A percentile compares a stretch with the other conserved stretches of the same genome.
These are phyloP conservation scores for Drosophila sturtevanti DNA, from an alignment of 1,140 invertebrate genomes.

Conservation along the genomic window DNA sequence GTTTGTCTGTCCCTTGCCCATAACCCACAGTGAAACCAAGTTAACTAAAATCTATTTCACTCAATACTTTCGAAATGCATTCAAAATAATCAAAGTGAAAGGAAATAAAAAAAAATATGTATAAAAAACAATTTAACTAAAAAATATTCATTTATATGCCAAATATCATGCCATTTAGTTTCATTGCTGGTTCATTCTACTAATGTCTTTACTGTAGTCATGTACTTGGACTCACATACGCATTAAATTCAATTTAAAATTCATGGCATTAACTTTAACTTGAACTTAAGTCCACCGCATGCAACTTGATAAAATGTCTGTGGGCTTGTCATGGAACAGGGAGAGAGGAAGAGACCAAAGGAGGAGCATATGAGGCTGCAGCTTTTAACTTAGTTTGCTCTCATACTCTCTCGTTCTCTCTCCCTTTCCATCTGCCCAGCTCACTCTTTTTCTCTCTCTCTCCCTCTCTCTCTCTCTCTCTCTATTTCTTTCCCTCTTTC, in stretches of 20 bases:
- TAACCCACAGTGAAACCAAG: neutral
- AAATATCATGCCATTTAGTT: neutral
- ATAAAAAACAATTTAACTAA: too few species aligned
- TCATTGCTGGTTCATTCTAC: slow-evolving; percentile 6
- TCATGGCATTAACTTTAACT: slow-evolving; percentile 81
- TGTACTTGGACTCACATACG: slow-evolving; percentile 54
- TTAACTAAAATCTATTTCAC: neutral
- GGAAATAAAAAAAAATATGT: too few species aligned
- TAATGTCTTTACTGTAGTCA: slow-evolving; percentile 44
- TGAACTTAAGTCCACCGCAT: slow-evolving; percentile 76
- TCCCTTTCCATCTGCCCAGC: neutral
- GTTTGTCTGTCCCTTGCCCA: neutral
- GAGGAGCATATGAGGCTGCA: slow-evolving; percentile 31
- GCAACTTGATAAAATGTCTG: slow-evolving; percentile 73
- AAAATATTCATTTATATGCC: too few species aligned
- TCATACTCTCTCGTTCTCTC: slow-evolving; percentile 13
- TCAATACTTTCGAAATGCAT: neutral
- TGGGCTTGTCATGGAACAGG: slow-evolving; percentile 1
- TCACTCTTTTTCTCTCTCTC: slow-evolving; percentile 23
- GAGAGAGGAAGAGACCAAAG: neutral
- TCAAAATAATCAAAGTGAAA: neutral
- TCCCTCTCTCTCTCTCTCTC: too few species aligned
- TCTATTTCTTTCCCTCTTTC: neutral
- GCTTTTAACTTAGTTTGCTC: slow-evolving; percentile 69
- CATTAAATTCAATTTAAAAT: slow-evolving; percentile 81